A percentile compares a stretch with the other conserved stretches of the same genome.
Conservation (phyloP, 2,113 vertebrate species). For the Triplophysa tibetana region DNA sequence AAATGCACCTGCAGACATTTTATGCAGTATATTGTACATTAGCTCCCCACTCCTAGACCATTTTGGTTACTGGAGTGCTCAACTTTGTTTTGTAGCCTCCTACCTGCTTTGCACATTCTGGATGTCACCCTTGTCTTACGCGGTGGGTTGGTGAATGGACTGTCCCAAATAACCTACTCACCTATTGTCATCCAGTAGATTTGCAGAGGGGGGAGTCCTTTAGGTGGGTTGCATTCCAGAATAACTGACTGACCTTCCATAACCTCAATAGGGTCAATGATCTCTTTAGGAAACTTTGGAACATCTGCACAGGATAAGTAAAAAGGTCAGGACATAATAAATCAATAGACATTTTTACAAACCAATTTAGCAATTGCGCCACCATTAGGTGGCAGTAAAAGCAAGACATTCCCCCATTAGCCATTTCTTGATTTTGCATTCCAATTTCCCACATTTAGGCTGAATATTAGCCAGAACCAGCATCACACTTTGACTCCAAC, state of each 20-base stretch:
- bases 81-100: too few species aligned
- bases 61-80: too few species aligned
- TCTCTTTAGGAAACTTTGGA: conserved; percentile 95
- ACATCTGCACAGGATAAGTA: conserved; percentile 73
- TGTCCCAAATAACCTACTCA: conserved; percentile 64
- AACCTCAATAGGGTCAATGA: conserved; percentile 84
- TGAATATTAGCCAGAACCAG: conserved; percentile 55
- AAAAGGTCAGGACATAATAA: neutral
- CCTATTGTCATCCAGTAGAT: conserved; percentile 98
- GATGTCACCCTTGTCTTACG: too few species aligned
- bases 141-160: neutral
- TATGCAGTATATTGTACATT: too few species aligned
- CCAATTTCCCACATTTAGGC: conserved; percentile 41
- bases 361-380: neutral
- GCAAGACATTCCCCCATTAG: conserved; percentile 4
- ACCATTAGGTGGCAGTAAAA: conserved; percentile 65
- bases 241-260: conserved; percentile 87
- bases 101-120: too few species aligned
- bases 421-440: conserved; percentile 27
- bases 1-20: too few species aligned
- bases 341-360: conserved; percentile 19
- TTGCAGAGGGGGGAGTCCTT: conserved; percentile 89
- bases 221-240: conserved; percentile 86
- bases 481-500: conserved; percentile 45
- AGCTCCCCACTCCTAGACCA: too few species aligned